phyloP scores from a whole-genome alignment of 2,888 invertebrate species.

The Resseliella maxima region DNA sequence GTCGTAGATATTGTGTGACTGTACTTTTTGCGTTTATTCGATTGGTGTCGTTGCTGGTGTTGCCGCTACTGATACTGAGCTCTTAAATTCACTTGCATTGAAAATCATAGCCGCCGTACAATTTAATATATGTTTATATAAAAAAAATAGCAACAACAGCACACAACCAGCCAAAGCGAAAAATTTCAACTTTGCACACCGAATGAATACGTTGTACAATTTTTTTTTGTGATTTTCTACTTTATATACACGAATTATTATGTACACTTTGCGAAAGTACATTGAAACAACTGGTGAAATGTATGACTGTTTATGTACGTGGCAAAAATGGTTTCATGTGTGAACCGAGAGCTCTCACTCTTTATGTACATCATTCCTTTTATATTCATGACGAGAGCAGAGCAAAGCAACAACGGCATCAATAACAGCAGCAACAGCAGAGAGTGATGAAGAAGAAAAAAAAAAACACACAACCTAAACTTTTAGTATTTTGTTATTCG shows the following conservation, averaged over 20 bases:
- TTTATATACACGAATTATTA: conserved; percentile 42
- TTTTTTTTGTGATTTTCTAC: conserved; percentile 3
- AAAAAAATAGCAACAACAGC: background rate
- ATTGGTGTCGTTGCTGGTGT: conserved; percentile 52
- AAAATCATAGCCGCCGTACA: conserved; percentile 24
- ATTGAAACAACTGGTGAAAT: conserved; percentile 24
- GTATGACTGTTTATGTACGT: conserved; percentile 41
- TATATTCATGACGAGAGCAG: conserved; percentile 27
- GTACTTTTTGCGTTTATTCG: conserved; percentile 54
- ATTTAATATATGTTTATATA: background rate
- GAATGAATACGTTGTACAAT: conserved; percentile 5
- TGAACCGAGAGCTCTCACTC: conserved; percentile 40
- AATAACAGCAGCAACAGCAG: background rate
- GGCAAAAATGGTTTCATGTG: conserved; percentile 32
- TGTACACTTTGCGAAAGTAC: conserved; percentile 28
- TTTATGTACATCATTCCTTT: conserved; percentile 36
- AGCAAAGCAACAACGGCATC: background rate
- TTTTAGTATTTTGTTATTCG: conserved; percentile 31
- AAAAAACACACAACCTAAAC: background rate
- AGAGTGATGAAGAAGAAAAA: too few relatives aligned
- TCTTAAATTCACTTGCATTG: conserved; percentile 53
- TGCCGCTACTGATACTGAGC: conserved; percentile 36
- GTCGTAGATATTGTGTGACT: conserved; percentile 27
- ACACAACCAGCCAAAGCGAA: conserved; percentile 1
- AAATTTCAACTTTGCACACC: conserved; percentile 53